phyloP scores from a whole-genome alignment of 2,113 vertebrate species.

The Albula glossodonta region DNA sequence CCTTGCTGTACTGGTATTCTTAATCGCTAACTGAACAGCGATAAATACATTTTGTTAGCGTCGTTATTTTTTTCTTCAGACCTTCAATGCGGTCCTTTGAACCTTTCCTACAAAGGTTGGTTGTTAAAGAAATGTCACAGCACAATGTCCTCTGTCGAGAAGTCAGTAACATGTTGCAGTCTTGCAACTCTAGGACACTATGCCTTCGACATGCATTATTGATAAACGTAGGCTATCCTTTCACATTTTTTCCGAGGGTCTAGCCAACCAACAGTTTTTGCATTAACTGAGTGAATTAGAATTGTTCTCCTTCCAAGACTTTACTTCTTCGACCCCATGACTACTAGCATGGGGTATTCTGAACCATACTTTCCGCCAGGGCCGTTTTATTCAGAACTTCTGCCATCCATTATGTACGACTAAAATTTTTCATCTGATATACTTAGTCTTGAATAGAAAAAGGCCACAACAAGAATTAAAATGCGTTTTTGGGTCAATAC shows the following conservation, averaged over 20 bases:
- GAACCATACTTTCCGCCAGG: background rate
- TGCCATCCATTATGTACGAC: background rate
- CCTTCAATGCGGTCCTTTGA: background rate
- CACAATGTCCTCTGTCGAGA: background rate
- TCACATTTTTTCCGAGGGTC: background rate
- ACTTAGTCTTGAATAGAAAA: background rate
- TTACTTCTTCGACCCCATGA: background rate
- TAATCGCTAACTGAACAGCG: background rate
- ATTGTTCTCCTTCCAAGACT: background rate
- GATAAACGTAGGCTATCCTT: background rate
- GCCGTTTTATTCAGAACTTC: background rate
- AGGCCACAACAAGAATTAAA: background rate
- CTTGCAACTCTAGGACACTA: background rate
- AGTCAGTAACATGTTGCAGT: background rate
- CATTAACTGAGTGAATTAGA: background rate
- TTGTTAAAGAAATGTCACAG: background rate
- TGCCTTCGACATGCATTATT: background rate
- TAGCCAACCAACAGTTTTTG: too few relatives aligned
- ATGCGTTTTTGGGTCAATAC: background rate
- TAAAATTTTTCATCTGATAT: background rate
- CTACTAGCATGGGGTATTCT: background rate
- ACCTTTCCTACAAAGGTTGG: background rate
- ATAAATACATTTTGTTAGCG: background rate
- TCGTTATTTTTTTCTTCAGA: background rate
- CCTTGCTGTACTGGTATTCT: too few relatives aligned